Evolutionary conservation across 2,797 vertebrate genomes (phyloP).

Genomic region (Sparidentex hasta): DNA sequence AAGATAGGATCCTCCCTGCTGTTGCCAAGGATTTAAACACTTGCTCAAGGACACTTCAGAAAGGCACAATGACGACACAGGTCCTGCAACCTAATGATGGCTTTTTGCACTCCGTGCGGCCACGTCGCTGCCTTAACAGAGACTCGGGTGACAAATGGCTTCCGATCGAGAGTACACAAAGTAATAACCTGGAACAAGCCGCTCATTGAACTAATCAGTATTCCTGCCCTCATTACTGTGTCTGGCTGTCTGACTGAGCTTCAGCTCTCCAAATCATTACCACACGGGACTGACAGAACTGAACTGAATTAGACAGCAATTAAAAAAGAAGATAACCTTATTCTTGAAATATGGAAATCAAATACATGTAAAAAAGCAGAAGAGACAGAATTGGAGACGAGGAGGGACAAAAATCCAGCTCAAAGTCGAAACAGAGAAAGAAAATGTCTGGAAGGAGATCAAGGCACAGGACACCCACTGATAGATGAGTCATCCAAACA

Average conservation of each 20-base stretch:
- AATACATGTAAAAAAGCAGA: constrained; percentile 33
- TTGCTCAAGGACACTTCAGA: constrained; percentile 46
- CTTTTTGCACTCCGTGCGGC: neutral
- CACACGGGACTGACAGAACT: constrained; percentile 7
- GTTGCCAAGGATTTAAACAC: constrained; percentile 6
- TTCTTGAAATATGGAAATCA: constrained; percentile 52
- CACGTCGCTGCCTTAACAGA: constrained; percentile 7
- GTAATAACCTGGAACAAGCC: constrained; percentile 36
- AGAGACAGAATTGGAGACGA: constrained; percentile 36
- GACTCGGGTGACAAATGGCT: constrained; percentile 25
- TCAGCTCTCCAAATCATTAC: constrained; percentile 39
- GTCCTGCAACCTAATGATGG: neutral
- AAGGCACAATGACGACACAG: neutral
- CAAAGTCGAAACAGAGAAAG: constrained; percentile 41
- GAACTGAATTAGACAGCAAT: neutral
- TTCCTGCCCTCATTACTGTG: constrained; percentile 44
- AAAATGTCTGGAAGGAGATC: constrained; percentile 69
- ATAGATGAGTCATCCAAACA: constrained; percentile 75
- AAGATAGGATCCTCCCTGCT: constrained; percentile 3
- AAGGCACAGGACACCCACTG: constrained; percentile 77
- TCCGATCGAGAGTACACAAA: constrained; percentile 11
- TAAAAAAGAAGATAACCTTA: constrained; percentile 19
- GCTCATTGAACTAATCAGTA: constrained; percentile 39
- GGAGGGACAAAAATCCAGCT: constrained; percentile 39
- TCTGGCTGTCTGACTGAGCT: constrained; percentile 28